A percentile compares a stretch with the other conserved stretches of the same genome.
These are phyloP conservation scores for Drosophila demipolita DNA, from an alignment of 2,888 invertebrate species.

Conservation along the genomic window DNA sequence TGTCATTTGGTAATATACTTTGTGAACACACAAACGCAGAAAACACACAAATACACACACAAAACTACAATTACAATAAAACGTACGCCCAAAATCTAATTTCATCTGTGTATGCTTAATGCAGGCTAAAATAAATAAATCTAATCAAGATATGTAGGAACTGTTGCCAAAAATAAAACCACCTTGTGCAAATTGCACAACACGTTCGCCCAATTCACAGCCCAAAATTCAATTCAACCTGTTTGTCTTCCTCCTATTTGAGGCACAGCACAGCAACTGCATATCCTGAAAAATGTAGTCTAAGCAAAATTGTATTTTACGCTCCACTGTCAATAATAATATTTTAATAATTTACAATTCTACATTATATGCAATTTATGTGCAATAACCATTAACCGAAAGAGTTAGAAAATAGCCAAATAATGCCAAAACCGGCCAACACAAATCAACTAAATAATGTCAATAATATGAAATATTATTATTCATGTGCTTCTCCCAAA, in stretches of 20 bases:
- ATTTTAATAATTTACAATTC: background rate
- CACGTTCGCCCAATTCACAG: background rate
- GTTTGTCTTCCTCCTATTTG: background rate
- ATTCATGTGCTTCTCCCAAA: background rate
- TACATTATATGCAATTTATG: background rate
- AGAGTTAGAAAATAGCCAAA: background rate
- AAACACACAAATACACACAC: background rate
- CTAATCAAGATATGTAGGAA: constrained; percentile 6
- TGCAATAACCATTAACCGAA: background rate
- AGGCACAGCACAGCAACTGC: background rate
- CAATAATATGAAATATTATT: too few species aligned
- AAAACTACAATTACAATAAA: constrained; percentile 15
- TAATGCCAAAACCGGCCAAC: background rate
- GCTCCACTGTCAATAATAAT: background rate
- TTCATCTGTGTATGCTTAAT: constrained; percentile 22
- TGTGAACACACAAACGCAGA: constrained; percentile 3
- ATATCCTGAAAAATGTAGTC: background rate
- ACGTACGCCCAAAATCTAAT: constrained; percentile 50
- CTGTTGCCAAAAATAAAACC: background rate
- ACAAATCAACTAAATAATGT: background rate
- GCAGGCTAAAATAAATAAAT: constrained; percentile 7
- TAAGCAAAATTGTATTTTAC: background rate
- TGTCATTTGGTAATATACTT: constrained; percentile 65
- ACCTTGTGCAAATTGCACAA: background rate
- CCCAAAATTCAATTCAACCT: background rate